phyloP scores from a whole-genome alignment of 2,888 invertebrate species.

The Tiphia femorata region DNA sequence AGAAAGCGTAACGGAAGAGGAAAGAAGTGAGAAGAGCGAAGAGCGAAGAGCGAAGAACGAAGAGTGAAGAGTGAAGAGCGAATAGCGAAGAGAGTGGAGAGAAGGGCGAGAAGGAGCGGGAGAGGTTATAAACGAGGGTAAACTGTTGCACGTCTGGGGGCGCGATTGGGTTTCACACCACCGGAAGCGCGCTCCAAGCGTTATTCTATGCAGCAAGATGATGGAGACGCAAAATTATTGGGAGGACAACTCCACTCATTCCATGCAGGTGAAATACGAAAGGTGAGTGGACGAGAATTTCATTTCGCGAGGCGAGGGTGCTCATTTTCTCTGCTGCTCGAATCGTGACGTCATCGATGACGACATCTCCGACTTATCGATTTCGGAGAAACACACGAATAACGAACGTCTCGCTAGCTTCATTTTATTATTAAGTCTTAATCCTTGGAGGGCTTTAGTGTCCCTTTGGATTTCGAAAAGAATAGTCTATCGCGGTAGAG shows the following conservation, averaged over 20 bases:
- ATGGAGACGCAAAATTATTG: slow-evolving; percentile 71
- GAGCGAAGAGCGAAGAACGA: too few species aligned
- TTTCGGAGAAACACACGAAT: neutral
- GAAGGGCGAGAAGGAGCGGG: neutral
- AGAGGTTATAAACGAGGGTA: neutral
- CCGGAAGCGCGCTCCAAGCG: slow-evolving; percentile 19
- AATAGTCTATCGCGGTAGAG: too few species aligned
- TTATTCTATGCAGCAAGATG: slow-evolving; percentile 64
- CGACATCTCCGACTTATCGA: too few species aligned
- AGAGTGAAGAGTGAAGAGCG: too few species aligned
- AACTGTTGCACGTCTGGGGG: neutral
- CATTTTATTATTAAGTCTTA: too few species aligned
- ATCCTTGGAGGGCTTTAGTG: too few species aligned
- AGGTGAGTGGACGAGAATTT: slow-evolving; percentile 71
- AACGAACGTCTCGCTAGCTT: too few species aligned
- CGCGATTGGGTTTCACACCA: neutral
- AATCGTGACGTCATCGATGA: too few species aligned
- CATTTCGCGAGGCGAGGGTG: slow-evolving; percentile 1
- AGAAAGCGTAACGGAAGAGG: neutral
- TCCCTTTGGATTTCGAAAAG: too few species aligned
- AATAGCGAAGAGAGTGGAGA: neutral
- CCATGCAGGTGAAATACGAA: slow-evolving; percentile 72
- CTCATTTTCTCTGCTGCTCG: too few species aligned
- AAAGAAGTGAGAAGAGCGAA: too few species aligned
- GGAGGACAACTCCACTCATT: slow-evolving; percentile 71